Evolutionary conservation across 2,113 vertebrate species (phyloP), one percentile per base, ranked within the genome.

Genomic region (Atlantisia rogersi): DNA sequence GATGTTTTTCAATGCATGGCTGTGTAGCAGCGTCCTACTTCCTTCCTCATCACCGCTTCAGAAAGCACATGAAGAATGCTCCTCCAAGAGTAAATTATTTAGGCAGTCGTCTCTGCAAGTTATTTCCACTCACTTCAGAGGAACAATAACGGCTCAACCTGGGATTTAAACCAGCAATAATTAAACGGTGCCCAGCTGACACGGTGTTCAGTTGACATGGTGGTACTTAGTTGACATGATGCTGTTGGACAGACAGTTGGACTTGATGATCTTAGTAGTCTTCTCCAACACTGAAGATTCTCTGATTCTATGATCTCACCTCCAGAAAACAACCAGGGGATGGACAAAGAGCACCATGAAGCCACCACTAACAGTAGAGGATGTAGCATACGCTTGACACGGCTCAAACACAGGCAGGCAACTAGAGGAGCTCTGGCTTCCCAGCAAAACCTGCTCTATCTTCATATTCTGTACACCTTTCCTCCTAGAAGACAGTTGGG

Each of bases 11-110:
- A 55, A 15, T 4, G 10, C 31, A 60, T n/a, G 75, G 81, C 67
- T 29, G 35, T 35, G 90, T 53, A 93, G 40, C n/a, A 95, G 67
- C 2, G 26, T 63, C 90, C 52, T 76, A 59, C 85, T 92, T 95
- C 88, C 86, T 85, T 86, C 78, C 89, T 82, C 68, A 67, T 95
- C 95, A 64, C 35, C 4, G 48, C 58, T 63, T 82, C 80, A 68
- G 53, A 22, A 29, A 82, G 78, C 3, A 2, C n/a, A 84, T 84
- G 95, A 78, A 96, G 58, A 73, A 81, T 9, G 60, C 71, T 88
- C 81, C 83, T 97, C 97, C 59, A 60, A 48, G 87, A 94, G 83
- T 94, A 59, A 52, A 88, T 92, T 78, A 97, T 81, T 96, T 74
- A 94, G 79, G 53, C 77, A 92, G 73, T 83, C 91, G 88, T 94